Evolutionary conservation across 2,888 invertebrate species (phyloP), one percentile per base, ranked within the genome.

Genomic region (Leucophenga maculata): DNA sequence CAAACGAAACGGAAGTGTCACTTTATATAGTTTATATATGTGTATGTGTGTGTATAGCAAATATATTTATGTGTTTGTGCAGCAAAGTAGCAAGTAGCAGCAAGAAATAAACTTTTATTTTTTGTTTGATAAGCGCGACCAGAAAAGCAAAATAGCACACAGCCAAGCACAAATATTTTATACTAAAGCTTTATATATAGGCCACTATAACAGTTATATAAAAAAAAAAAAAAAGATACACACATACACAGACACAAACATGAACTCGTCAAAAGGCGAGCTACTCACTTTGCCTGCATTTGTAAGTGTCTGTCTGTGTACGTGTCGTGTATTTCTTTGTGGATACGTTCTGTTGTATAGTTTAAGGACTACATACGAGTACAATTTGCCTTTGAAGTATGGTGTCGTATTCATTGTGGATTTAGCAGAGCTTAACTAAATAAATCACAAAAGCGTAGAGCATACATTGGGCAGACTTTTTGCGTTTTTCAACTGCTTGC

Each of bases 341-440:
- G 26, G 26, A 4, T 26, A 26, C 39, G 39, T 39, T 39, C 8
- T 11, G 39, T 39, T 11, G 39, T 39, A 39, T 39, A 39, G 39
- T 11, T 26, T 26, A 26, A 26, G 11, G 39, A 39, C 39, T 39
- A 39, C 11, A 39, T 39, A 39, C 11, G 26, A 22, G 8, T 55
- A 55, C 55, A 55, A 55, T 55, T 55, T 55, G 13, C 26, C 9
- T 8, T 39, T 22, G 20, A 55, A 55, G 82, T 77, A 76, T 80
- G 76, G 9, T 39, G 39, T 39, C 65, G 72, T 69, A 75, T 74
- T 75, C 73, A 72, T 81, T 72, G 71, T 72, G 78, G 79, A 76
- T 80, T 77, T 77, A 73, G 72, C 75, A 75, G 77, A 78, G 83
- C 84, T 83, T 82, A 78, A 70, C 77, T 67, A 79, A 83, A 80